A percentile compares a stretch with the other conserved stretches of the same genome.
These are phyloP conservation scores for Echinops telfairi DNA, from an alignment of 2,113 vertebrate species.

Conservation along the genomic window DNA sequence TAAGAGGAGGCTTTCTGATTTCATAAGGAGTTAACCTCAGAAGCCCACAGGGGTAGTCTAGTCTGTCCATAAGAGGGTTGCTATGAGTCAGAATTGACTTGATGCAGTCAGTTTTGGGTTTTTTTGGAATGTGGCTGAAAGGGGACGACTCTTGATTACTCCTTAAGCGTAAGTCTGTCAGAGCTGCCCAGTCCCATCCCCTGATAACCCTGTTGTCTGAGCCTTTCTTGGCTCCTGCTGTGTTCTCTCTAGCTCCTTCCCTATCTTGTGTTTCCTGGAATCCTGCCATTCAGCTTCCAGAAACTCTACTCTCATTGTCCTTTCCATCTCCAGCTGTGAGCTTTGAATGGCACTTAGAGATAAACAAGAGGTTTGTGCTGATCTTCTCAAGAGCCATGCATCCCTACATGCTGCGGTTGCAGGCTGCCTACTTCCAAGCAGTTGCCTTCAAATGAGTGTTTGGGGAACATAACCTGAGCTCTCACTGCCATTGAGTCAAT, in stretches of 20 bases:
- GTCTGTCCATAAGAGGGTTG: no score
- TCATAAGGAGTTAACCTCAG: no score
- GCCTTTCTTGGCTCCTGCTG: background rate
- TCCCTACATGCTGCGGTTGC: background rate
- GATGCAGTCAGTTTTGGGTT: no score
- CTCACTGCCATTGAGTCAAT: no score
- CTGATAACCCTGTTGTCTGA: background rate
- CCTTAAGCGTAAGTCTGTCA: accelerated
- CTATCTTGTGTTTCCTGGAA: background rate
- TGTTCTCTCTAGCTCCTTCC: background rate
- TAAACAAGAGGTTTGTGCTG: background rate
- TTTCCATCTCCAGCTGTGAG: background rate
- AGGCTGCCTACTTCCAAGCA: background rate
- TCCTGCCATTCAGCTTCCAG: no score
- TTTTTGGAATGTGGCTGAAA: no score
- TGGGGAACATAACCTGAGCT: no score
- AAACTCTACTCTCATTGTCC: background rate
- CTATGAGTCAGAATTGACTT: no score
- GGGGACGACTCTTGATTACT: no score
- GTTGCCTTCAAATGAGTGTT: background rate
- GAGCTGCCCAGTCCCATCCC: background rate
- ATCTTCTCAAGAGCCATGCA: background rate
- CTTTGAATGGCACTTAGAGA: background rate
- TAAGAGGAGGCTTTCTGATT: no score
- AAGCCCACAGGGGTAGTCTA: no score